Percentiles rank a stretch among this genome's conserved stretches.
Evolutionary conservation across 2,113 vertebrate genomes (phyloP).

Genomic region (Plecturocebus donacophilus): DNA sequence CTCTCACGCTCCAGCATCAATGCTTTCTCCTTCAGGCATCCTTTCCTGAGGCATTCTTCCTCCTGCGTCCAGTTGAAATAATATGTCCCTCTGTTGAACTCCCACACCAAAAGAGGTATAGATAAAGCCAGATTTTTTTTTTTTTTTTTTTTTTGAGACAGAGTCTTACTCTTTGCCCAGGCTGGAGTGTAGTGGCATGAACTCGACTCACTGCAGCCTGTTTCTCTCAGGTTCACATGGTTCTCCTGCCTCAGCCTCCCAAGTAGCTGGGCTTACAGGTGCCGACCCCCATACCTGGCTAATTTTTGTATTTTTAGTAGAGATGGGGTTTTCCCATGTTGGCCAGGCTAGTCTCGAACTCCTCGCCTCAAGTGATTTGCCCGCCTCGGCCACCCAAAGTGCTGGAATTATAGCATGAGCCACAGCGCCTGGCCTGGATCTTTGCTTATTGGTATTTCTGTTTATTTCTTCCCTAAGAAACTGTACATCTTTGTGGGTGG

Average conservation of each 20-base stretch:
- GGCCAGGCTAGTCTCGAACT: neutral
- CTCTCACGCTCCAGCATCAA: neutral
- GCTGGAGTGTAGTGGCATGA: neutral
- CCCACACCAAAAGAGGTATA: neutral
- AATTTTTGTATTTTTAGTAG: neutral
- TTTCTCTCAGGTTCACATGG: neutral
- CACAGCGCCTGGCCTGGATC: neutral
- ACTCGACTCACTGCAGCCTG: neutral
- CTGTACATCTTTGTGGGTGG: accelerated
- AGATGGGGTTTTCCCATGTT: neutral
- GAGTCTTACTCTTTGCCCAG: neutral
- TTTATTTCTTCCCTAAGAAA: neutral
- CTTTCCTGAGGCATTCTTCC: neutral
- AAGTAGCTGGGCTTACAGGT: neutral
- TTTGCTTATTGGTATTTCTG: neutral
- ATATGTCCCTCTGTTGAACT: neutral
- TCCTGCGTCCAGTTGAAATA: neutral
- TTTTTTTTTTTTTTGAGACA: neutral
- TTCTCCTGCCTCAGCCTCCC: neutral
- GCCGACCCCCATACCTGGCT: neutral
- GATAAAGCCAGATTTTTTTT: neutral
- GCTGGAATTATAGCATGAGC: neutral
- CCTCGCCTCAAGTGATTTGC: neutral
- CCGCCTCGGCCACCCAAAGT: neutral
- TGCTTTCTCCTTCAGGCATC: neutral